Conservation (phyloP, 2,113 vertebrate species). For the Plecturocebus donacophilus region DNA sequence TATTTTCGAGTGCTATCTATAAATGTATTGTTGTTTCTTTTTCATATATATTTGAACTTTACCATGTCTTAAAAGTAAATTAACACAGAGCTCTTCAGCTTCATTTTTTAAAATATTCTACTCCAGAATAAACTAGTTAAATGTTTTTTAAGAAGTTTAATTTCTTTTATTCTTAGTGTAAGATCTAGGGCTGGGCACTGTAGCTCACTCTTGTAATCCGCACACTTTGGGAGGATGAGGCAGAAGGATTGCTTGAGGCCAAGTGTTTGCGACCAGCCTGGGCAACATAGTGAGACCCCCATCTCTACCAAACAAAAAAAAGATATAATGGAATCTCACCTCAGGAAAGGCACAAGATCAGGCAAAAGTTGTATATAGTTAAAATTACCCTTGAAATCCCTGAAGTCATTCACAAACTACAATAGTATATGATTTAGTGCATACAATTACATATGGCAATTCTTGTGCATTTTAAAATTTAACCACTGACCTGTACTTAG, state of each 20-base stretch:
- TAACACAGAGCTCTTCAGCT: neutral
- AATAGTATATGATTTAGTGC: neutral
- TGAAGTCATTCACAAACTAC: neutral
- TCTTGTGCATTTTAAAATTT: slow-evolving; percentile 27
- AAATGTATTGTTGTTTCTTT: neutral
- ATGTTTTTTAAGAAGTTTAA: slow-evolving; percentile 29
- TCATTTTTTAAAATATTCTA: neutral
- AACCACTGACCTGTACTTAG: neutral
- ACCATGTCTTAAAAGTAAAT: slow-evolving; percentile 22
- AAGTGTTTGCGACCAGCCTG: neutral
- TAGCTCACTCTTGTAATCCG: neutral
- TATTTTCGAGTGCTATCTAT: neutral
- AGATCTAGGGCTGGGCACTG: neutral
- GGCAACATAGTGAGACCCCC: neutral
- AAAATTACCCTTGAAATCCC: slow-evolving; percentile 20
- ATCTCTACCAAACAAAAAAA: neutral
- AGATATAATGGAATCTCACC: neutral
- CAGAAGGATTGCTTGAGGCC: neutral
- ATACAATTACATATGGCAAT: neutral
- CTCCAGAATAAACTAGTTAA: slow-evolving; percentile 16
- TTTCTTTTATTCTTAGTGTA: neutral
- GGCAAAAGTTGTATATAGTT: neutral
- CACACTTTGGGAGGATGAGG: neutral
- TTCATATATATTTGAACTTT: neutral
- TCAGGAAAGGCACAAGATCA: slow-evolving; percentile 32